Evolutionary conservation across 2,888 invertebrate genomes (phyloP), one percentile per base, ranked within the genome.

Genomic region (Galeruca laticollis): DNA sequence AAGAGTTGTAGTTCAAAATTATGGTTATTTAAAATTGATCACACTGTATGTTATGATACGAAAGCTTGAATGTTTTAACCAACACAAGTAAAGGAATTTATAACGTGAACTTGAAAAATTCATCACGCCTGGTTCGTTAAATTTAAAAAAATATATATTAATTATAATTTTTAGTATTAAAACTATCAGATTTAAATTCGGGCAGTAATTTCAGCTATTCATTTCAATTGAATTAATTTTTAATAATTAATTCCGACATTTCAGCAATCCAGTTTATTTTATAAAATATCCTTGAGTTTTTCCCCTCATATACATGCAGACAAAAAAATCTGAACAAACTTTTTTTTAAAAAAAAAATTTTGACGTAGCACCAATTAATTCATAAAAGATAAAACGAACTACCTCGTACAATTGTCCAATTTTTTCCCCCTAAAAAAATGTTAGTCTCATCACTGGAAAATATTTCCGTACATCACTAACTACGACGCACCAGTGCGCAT

Each of bases 381-480:
- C 66, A 21, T 59, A 59, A 65, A 21, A 64, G 47, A 31, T 37
- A 63, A 47, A 49, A 60, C 57, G 47, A 60, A 66, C 59, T 65
- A 65, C 47, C 59, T 59, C 59, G 33, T 59, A 57, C 31, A 64
- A 66, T 31, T 60, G 66, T 59, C 66, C 66, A 20, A 57, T 63
- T 47, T 21, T 33, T 4, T 2, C 18, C 4, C 8, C 10, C 4
- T 2, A 26, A 37, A 62, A 62, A 43, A 59, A 18, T 51, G 8
- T 47, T 5, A 66, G 66, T 66, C 66, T 66, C 54, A 66, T 66
- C 66, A 66, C 66, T 60, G 66, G 59, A 66, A 66, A 66, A 66
- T 66, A 66, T 66, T 66, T 66, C 66, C 66, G 66, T 66, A 65
- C 66, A 60, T 66, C 66, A 56, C 63, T 13, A 43, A 54, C 56